These are phyloP conservation scores for Pelusios castaneus DNA, from an alignment of 2,113 vertebrate genomes.

Conservation along the genomic window DNA sequence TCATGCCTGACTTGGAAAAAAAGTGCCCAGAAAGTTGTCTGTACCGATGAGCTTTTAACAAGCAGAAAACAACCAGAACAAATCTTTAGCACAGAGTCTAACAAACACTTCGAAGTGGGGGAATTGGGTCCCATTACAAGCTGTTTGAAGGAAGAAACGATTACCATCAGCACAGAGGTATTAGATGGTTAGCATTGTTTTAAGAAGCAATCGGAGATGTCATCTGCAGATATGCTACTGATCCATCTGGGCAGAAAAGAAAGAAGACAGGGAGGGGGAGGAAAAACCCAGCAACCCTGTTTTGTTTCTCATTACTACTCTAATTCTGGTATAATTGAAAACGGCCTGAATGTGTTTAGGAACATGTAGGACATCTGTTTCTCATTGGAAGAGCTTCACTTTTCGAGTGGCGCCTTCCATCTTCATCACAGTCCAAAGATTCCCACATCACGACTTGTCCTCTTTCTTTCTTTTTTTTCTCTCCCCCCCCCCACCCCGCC, in stretches of 20 bases:
- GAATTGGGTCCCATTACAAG: neutral
- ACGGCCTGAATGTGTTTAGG: conserved; percentile 65
- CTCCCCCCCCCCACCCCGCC: neutral
- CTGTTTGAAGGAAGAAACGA: neutral
- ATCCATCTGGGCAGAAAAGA: conserved; percentile 28
- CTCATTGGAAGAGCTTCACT: conserved; percentile 64
- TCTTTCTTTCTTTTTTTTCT: conserved; percentile 42
- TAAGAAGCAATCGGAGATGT: conserved; percentile 40
- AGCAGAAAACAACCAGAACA: conserved; percentile 43
- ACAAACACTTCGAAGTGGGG: neutral
- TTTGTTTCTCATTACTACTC: conserved; percentile 70
- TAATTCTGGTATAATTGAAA: conserved; percentile 73
- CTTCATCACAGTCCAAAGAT: conserved; percentile 72
- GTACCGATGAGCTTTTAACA: conserved; percentile 22
- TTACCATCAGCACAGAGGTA: conserved; percentile 30
- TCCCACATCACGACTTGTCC: conserved; percentile 73
- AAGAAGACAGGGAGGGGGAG: neutral
- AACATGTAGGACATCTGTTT: conserved; percentile 75
- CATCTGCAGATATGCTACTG: conserved; percentile 47
- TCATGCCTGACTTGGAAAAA: neutral
- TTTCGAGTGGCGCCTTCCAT: conserved; percentile 71
- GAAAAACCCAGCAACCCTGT: conserved; percentile 13
- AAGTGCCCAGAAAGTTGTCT: neutral
- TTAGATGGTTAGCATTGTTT: conserved; percentile 14
- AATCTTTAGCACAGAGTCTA: neutral